These are phyloP conservation scores for Amphiprion clarkii DNA, from an alignment of 2,797 vertebrate species.

Conservation along the genomic window DNA sequence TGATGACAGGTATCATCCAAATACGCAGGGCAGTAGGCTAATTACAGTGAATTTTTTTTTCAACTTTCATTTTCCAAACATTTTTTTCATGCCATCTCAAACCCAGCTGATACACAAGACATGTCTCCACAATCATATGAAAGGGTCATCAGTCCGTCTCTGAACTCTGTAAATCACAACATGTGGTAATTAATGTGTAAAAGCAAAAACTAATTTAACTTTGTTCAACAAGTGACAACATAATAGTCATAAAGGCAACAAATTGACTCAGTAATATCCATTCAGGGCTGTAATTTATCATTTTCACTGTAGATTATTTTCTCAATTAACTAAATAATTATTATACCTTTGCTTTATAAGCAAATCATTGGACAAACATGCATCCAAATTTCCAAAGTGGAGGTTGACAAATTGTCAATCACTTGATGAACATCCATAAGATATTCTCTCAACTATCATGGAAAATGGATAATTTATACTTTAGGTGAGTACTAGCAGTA, in stretches of 20 bases:
- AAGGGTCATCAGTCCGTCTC: too few species aligned
- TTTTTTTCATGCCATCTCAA: not conserved
- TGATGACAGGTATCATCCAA: constrained; percentile 1
- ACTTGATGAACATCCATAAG: too few species aligned
- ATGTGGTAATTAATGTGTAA: too few species aligned
- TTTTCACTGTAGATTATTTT: not conserved
- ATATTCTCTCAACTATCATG: not conserved
- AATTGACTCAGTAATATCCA: not conserved
- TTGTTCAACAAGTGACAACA: not conserved
- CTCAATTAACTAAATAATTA: too few species aligned
- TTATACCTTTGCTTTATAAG: too few species aligned
- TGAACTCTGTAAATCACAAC: too few species aligned
- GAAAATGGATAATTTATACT: too few species aligned
- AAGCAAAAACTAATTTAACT: not conserved
- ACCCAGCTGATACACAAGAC: not conserved
- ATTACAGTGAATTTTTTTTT: not conserved
- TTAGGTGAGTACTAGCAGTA: too few species aligned
- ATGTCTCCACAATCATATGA: too few species aligned
- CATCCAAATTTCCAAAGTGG: not conserved
- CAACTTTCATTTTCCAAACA: not conserved
- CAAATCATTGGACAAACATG: too few species aligned
- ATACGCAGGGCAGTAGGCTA: not conserved
- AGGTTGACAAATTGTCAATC: not conserved
- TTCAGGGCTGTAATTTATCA: not conserved
- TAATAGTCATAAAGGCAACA: not conserved